Evolutionary conservation across 2,888 invertebrate genomes (phyloP).

Genomic region (Pseudococcus viburni): DNA sequence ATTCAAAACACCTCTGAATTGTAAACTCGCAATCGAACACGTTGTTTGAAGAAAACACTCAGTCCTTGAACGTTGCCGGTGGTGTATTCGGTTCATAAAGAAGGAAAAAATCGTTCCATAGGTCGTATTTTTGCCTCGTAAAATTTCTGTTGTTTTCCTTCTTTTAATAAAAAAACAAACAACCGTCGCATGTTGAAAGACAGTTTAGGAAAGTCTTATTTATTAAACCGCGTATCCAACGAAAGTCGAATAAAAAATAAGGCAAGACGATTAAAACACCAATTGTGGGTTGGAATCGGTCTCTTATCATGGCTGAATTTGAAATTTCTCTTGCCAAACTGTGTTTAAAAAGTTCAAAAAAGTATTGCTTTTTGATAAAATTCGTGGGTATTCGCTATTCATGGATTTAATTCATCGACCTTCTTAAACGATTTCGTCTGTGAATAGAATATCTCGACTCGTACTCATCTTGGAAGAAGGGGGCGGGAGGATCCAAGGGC

Average conservation of each 20-base stretch:
- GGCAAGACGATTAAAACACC: not conserved
- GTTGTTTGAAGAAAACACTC: not conserved
- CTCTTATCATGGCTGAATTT: not conserved
- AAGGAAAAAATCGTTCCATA: not conserved
- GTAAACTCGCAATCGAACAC: slow-evolving; percentile 7
- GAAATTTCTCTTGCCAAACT: not conserved
- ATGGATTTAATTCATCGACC: not conserved
- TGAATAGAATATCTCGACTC: not conserved
- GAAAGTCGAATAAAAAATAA: not conserved
- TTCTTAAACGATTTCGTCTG: not conserved
- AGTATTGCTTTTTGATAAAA: no score
- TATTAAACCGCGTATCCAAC: not conserved
- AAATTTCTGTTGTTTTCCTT: not conserved
- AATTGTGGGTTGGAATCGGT: not conserved
- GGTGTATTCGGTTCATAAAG: not conserved
- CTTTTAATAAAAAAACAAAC: not conserved
- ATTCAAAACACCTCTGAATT: not conserved
- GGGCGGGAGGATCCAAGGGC: not conserved
- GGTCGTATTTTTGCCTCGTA: slow-evolving; percentile 6
- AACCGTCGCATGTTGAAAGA: slow-evolving; percentile 19
- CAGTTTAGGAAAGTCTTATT: slow-evolving; percentile 16
- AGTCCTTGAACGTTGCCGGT: not conserved
- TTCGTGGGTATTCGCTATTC: not conserved
- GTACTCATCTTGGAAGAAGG: not conserved
- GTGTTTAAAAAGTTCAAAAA: no score